Conservation (phyloP, 2,797 vertebrate species). For the Esox lucius region DNA sequence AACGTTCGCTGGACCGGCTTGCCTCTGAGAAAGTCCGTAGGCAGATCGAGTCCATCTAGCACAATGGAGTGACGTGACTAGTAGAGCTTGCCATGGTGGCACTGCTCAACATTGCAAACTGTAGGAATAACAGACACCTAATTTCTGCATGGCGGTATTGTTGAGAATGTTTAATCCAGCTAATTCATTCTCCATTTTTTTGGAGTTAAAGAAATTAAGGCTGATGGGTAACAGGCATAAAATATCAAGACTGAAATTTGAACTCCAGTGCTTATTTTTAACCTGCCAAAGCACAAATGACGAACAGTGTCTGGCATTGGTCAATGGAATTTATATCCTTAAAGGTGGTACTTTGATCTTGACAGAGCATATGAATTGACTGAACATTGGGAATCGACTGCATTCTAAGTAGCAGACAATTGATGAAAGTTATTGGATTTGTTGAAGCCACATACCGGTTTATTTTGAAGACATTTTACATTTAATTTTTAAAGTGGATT, state of each 20-base stretch:
- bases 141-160: neutral
- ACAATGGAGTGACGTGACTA: neutral
- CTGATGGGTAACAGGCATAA: neutral
- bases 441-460: neutral
- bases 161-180: neutral
- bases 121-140: neutral
- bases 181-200: neutral
- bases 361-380: neutral
- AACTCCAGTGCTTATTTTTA: neutral
- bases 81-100: neutral
- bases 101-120: neutral
- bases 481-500: neutral
- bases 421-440: neutral
- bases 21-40: conserved; percentile 92
- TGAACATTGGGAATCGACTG: neutral
- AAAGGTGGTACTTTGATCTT: neutral
- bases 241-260: neutral
- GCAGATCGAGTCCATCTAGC: conserved; percentile 91
- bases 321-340: neutral
- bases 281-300: neutral
- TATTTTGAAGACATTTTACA: neutral
- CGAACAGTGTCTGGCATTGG: neutral
- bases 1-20: conserved; percentile 84
- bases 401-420: neutral
- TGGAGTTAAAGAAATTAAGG: neutral